Conservation (phyloP, 2,113 vertebrate species). For the Protomyctophum bolini region DNA sequence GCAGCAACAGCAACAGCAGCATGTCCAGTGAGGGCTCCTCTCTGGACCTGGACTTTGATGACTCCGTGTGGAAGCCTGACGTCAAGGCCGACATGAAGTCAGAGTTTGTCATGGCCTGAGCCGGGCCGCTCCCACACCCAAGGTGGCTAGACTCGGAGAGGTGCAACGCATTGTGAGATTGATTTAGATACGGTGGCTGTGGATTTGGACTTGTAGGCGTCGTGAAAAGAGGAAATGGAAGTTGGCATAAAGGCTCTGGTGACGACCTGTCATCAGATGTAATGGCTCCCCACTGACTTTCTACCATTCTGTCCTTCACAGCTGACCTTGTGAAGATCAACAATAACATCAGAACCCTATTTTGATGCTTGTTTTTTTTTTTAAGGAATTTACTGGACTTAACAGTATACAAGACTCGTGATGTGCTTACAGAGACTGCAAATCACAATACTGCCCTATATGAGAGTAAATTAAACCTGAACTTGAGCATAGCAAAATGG, state of each 20-base stretch:
- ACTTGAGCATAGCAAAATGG: constrained; percentile 72
- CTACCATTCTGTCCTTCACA: constrained; percentile 52
- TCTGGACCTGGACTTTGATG: constrained; percentile 95
- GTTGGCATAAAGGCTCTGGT: constrained; percentile 24
- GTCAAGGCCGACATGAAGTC: constrained; percentile 97
- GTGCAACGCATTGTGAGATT: constrained; percentile 41
- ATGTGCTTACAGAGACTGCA: constrained; percentile 50
- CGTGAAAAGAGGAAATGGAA: constrained; percentile 34
- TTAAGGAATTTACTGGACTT: constrained; percentile 58
- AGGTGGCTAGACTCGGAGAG: constrained; percentile 25
- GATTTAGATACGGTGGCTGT: constrained; percentile 40
- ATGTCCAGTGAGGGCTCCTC: constrained; percentile 88
- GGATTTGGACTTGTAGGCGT: constrained; percentile 36
- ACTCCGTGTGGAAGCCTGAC: constrained; percentile 96
- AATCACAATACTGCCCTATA: constrained; percentile 40
- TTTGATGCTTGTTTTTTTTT: constrained; percentile 58
- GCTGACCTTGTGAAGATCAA: constrained; percentile 55
- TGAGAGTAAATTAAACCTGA: constrained; percentile 47
- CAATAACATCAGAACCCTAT: constrained; percentile 52
- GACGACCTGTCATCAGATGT: constrained; percentile 34
- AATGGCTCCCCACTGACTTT: constrained; percentile 53
- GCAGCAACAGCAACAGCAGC: constrained; percentile 90
- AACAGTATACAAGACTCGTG: constrained; percentile 51
- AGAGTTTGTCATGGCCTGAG: constrained; percentile 93
- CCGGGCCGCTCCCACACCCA: neutral